Evolutionary conservation across 2,888 invertebrate genomes (phyloP).

Genomic region (Podabrus alpinus): DNA sequence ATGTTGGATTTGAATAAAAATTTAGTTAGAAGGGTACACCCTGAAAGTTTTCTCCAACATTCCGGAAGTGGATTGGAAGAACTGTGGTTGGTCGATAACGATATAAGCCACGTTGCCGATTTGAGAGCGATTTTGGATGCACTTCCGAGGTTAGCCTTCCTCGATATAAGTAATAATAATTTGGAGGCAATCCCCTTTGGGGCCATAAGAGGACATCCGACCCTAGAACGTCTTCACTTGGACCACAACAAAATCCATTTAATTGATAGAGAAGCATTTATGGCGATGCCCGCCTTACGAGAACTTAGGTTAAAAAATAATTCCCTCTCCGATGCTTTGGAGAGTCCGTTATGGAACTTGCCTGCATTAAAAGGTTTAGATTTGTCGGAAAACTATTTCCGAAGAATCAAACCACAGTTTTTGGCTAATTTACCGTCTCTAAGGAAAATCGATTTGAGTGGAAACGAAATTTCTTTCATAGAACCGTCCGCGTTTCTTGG

Average conservation of each 20-base stretch:
- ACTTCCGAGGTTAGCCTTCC: slow-evolving; percentile 73
- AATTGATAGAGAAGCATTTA: slow-evolving; percentile 79
- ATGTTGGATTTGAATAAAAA: slow-evolving; percentile 79
- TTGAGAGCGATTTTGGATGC: slow-evolving; percentile 76
- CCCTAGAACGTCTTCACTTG: slow-evolving; percentile 78
- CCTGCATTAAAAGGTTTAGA: slow-evolving; percentile 84
- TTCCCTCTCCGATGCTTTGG: slow-evolving; percentile 73
- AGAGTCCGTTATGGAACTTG: slow-evolving; percentile 82
- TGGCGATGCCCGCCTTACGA: slow-evolving; percentile 81
- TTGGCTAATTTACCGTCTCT: slow-evolving; percentile 76
- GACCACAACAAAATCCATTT: slow-evolving; percentile 76
- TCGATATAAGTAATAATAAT: slow-evolving; percentile 80
- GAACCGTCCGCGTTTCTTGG: slow-evolving; percentile 76
- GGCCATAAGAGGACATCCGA: slow-evolving; percentile 77
- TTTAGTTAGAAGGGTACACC: slow-evolving; percentile 74
- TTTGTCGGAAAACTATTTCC: slow-evolving; percentile 75
- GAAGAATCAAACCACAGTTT: slow-evolving; percentile 71
- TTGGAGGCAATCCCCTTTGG: slow-evolving; percentile 79
- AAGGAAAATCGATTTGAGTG: slow-evolving; percentile 75
- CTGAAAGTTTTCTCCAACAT: slow-evolving; percentile 78
- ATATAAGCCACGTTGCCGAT: slow-evolving; percentile 75
- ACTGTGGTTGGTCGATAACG: slow-evolving; percentile 75
- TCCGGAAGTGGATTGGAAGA: slow-evolving; percentile 78
- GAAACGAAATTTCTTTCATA: slow-evolving; percentile 70
- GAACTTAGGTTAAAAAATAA: slow-evolving; percentile 84